Conservation (phyloP, 2,888 invertebrate genomes). For the Parapristionchus giblindavisi region DNA sequence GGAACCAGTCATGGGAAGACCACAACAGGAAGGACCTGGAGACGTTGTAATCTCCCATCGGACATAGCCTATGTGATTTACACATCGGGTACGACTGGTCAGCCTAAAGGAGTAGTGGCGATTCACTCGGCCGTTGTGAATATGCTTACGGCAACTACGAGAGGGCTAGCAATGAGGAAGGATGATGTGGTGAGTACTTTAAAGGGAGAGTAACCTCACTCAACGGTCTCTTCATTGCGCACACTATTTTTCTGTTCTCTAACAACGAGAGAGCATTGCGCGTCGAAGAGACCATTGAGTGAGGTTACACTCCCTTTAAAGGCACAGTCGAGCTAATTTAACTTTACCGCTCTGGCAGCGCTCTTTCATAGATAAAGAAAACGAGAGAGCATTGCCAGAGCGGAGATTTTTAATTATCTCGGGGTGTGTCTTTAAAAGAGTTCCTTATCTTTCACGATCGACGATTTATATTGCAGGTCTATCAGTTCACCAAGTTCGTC, state of each 20-base stretch:
- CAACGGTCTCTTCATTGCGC: too few relatives aligned
- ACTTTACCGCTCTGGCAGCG: too few relatives aligned
- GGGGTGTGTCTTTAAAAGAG: neutral
- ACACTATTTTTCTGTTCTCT: too few relatives aligned
- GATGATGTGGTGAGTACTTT: conserved; percentile 24
- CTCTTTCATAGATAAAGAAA: too few relatives aligned
- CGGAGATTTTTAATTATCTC: neutral
- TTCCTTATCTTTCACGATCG: neutral
- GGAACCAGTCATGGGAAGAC: neutral
- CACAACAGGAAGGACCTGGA: neutral
- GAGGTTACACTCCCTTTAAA: too few relatives aligned
- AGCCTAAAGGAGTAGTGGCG: conserved; percentile 61
- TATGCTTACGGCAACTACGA: conserved; percentile 44
- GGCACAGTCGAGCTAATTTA: too few relatives aligned
- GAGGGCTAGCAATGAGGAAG: neutral
- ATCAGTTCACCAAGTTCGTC: conserved; percentile 56
- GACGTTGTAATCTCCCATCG: neutral
- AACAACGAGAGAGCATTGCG: too few relatives aligned
- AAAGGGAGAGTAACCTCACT: neutral
- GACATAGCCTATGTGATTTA: conserved; percentile 62
- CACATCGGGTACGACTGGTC: conserved; percentile 68
- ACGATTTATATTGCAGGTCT: conserved; percentile 39
- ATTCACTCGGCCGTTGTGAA: conserved; percentile 52
- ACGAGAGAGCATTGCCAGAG: too few relatives aligned
- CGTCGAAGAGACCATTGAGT: too few relatives aligned